Evolutionary conservation across 1,140 invertebrate species (phyloP), one percentile per base, ranked within the genome.

Genomic region (Drosophila carrolli): DNA sequence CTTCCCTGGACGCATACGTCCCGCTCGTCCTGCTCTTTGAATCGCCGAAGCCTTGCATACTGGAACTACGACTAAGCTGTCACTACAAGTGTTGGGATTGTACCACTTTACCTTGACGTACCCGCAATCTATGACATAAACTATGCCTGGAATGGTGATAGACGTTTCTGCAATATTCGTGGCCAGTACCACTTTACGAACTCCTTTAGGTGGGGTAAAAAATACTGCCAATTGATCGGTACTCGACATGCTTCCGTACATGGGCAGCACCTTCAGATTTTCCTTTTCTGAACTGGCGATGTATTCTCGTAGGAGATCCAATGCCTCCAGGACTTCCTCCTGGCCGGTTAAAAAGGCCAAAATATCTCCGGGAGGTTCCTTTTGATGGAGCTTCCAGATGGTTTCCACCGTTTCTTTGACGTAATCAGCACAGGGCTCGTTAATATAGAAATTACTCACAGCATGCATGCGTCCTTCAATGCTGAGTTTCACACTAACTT

Each of bases 121-220:
- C 2, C 99, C 99, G 93, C 97, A 96, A 92, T 99, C 99, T 55
- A 99, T 95, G 48, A 99, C 98, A 92, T 98, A 98, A 67, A 96
- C 95, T 78, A 99, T 97, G 41, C 98, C 97, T 53, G 96, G 95
- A 78, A 95, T 95, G 5, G 94, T 95, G 23, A 99, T 95, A 5
- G 98, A 99, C 0, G 98, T 98, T 93, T 99, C 99, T 0, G 98
- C 98, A 59, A 99, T 98, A 92, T 99, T 99, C 4, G 99, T 99
- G 0, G 98, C 97, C 14, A 99, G 94, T 0, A 99, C 95, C 32
- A 99, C 95, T 93, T 99, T 99, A 37, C 99, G 94, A 0, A 94
- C 94, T 37, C 95, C 95, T 82, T 95, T 94, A 10, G 96, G 94
- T 4, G 96, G 94, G 35, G 94, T 94, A 81, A 97, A 96, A 93